Evolutionary conservation across 2,888 invertebrate species (phyloP), one percentile per base, ranked within the genome.

Genomic region (Lypha dubia): DNA sequence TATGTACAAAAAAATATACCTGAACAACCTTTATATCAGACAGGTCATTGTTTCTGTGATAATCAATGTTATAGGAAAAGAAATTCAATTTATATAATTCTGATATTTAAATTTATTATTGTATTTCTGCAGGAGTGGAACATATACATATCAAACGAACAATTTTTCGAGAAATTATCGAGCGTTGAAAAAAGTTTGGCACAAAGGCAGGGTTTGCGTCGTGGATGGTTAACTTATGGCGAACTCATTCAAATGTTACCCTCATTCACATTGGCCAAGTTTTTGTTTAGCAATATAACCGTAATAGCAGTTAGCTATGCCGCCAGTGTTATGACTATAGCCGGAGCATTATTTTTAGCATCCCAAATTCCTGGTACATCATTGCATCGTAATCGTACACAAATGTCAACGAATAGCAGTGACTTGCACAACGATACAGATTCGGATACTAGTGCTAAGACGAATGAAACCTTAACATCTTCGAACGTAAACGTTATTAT

Each of bases 151-250:
- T 94, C 94, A 88, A 94, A 95, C 86, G 93, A 95, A 87, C 94
- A 95, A 73, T 98, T 98, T 92, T 95, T 96, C 93, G 92, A 93
- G 58, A 95, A 96, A 86, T 92, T 98, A 73, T 90, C 93, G 67
- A 93, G 94, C 91, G 92, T 97, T 79, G 97, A 97, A 92, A 93
- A 93, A 83, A 93, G 94, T 74, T 93, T 98, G 87, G 97, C 98
- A 5, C 93, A 94, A 87, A 94, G 94, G 88, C 95, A 97, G 93
- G 96, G 95, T 15, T 92, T 92, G 41, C 93, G 93, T 86, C 94
- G 97, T 28, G 97, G 97, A 1, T 97, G 96, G 95, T 95, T 96
- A 89, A 96, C 97, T 0, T 97, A 97, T 90, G 94, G 95, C 0
- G 97, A 98, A 93, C 92, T 97, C 73, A 92, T 94, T 87, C 94